Evolutionary conservation across 2,797 vertebrate genomes (phyloP), one percentile per base, ranked within the genome.

Genomic region (Chaetophractus vellerosus): DNA sequence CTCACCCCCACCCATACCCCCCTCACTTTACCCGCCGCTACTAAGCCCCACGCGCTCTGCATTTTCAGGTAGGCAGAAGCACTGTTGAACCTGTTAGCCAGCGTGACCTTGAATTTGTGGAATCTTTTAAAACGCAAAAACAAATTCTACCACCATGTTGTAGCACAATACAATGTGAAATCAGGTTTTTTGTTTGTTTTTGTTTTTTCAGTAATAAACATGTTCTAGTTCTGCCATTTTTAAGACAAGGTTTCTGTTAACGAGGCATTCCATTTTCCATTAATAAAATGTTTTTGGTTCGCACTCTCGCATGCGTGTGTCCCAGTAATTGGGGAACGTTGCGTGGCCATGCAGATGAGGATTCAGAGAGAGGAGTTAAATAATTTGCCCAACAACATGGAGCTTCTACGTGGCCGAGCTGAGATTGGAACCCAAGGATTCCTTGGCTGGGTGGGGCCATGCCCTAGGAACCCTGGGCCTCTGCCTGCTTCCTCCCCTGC

Each of bases 201-300:
- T 18, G 3, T 31, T 41, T 31, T 14, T 83, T 88, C 95, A 61
- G 28, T 96, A 97, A 98, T 95, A 97, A 97, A 97, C 0, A 33
- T 97, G 91, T 96, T 97, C 92, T 98, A 97, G 93, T 93, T 96
- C 94, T 96, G 96, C 96, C 41, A 5, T 95, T 97, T 96, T 76
- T 96, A 91, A 96, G 61, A 94, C 64, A 57, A 93, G 61, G 96
- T 97, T 98, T 98, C 97, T 98, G 95, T 97, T 96, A 88, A 97
- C 76, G 92, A 98, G 98, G 96, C 98, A 98, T 98, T 98, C 98
- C 97, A 97, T 96, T 97, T 98, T 98, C 94, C 97, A 92, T 75
- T 2, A 98, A 98, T 98, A 98, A 98, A 98, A 98, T 21, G 93
- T 97, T 98, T 96, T 95, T 5, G 63, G 96, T 97, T 98, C 95